Conservation (phyloP, 2,888 invertebrate genomes). For the Harpagoxenus sublaevis region DNA sequence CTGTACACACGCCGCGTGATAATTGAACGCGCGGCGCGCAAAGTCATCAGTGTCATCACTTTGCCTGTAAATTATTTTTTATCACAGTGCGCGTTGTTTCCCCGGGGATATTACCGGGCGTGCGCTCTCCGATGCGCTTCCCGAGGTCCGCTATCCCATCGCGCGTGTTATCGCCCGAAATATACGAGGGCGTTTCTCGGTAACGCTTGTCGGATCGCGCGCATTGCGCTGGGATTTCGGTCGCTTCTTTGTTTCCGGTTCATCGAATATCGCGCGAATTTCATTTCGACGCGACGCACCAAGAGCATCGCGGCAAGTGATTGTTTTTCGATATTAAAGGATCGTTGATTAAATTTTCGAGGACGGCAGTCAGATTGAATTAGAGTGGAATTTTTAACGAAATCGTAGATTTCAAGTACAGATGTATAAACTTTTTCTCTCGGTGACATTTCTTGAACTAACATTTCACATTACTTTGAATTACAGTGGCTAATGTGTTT, state of each 20-base stretch:
- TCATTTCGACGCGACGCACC: neutral
- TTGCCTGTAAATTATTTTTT: conserved; percentile 54
- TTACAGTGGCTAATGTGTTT: neutral
- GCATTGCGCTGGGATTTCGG: neutral
- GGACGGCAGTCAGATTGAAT: neutral
- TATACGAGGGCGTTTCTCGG: conserved; percentile 43
- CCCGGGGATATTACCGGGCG: conserved; percentile 9
- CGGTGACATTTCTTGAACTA: neutral
- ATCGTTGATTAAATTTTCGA: conserved; percentile 5
- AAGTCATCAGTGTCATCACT: conserved; percentile 29
- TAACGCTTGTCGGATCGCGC: conserved; percentile 6
- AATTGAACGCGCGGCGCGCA: conserved; percentile 19
- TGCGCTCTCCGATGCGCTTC: conserved; percentile 6
- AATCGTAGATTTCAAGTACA: neutral
- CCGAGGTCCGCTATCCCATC: neutral
- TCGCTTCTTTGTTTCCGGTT: conserved; percentile 1
- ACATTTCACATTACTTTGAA: neutral
- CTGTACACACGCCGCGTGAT: conserved; percentile 26
- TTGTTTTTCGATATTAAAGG: neutral
- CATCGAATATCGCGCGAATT: conserved; percentile 3
- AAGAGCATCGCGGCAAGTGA: neutral
- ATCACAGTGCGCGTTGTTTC: conserved; percentile 32
- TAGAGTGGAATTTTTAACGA: neutral
- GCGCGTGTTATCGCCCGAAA: conserved; percentile 31
- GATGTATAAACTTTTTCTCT: neutral